These are phyloP conservation scores for Megaceryle alcyon DNA, from an alignment of 2,797 vertebrate species.

Conservation along the genomic window DNA sequence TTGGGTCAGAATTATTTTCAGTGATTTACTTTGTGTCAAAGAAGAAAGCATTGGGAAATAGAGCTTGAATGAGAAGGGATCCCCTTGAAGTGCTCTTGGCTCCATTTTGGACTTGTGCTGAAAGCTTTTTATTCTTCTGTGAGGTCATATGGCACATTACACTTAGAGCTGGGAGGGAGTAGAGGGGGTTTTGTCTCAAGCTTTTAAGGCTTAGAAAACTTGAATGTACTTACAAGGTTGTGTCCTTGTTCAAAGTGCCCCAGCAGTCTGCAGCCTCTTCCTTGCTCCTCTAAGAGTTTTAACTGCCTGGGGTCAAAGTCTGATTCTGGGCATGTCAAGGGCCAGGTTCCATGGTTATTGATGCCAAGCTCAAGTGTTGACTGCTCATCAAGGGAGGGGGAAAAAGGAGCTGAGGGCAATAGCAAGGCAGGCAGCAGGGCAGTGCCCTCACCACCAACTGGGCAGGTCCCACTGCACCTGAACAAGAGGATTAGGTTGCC, in stretches of 20 bases:
- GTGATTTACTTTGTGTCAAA: background rate
- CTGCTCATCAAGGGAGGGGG: background rate
- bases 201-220: background rate
- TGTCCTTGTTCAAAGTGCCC: background rate
- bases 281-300: background rate
- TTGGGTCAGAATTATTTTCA: background rate
- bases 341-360: background rate
- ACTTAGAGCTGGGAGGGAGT: background rate
- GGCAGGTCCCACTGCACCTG: background rate
- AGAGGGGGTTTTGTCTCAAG: background rate
- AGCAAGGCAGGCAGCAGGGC: background rate
- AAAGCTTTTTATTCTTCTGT: background rate
- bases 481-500: background rate
- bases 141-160: background rate
- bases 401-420: accelerated
- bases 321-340: background rate
- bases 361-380: background rate
- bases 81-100: background rate
- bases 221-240: background rate
- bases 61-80: background rate
- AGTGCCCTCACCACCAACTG: background rate
- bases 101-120: background rate
- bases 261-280: background rate
- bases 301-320: background rate
- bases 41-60: background rate